Evolutionary conservation across 2,113 vertebrate species (phyloP).

Genomic region (human): DNA sequence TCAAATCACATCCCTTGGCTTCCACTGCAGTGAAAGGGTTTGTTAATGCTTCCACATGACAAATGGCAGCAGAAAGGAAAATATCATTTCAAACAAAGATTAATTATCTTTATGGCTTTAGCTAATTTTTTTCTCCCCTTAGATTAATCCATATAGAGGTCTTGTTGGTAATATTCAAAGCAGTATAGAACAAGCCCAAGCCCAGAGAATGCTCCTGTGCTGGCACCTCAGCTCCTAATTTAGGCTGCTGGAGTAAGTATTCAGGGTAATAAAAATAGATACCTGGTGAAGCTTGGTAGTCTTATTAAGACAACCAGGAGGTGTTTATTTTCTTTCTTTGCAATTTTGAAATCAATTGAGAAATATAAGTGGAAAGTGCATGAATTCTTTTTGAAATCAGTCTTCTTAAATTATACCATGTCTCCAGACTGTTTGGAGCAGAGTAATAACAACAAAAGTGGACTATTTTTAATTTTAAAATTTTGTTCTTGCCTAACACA

Average conservation of each 20-base stretch:
- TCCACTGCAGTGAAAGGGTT: slow-evolving; percentile 23
- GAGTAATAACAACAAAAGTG: accelerated
- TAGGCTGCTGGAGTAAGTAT: not conserved
- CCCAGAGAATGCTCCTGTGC: slow-evolving; percentile 30
- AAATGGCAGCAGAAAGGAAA: slow-evolving; percentile 76
- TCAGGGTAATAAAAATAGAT: slow-evolving; percentile 42
- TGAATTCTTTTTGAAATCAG: not conserved
- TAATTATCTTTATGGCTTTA: slow-evolving; percentile 81
- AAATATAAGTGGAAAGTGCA: not conserved
- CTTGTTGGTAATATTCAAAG: slow-evolving; percentile 62
- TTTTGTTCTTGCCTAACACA: not conserved
- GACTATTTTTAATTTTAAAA: not conserved
- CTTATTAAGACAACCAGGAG: slow-evolving; percentile 61
- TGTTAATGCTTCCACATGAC: slow-evolving; percentile 63
- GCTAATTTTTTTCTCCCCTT: slow-evolving; percentile 72
- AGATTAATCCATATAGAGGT: slow-evolving; percentile 66
- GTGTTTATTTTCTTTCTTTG: slow-evolving; percentile 30
- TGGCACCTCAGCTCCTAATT: slow-evolving; percentile 44
- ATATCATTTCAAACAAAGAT: slow-evolving; percentile 82
- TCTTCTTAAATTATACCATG: not conserved
- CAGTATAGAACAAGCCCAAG: slow-evolving; percentile 50
- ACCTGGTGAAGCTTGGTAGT: slow-evolving; percentile 7
- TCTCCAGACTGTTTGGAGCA: not conserved
- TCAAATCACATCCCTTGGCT: slow-evolving; percentile 49
- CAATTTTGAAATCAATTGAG: slow-evolving; percentile 52